These are phyloP conservation scores for Microtus richardsoni DNA, from an alignment of 2,113 vertebrate genomes.

Conservation along the genomic window DNA sequence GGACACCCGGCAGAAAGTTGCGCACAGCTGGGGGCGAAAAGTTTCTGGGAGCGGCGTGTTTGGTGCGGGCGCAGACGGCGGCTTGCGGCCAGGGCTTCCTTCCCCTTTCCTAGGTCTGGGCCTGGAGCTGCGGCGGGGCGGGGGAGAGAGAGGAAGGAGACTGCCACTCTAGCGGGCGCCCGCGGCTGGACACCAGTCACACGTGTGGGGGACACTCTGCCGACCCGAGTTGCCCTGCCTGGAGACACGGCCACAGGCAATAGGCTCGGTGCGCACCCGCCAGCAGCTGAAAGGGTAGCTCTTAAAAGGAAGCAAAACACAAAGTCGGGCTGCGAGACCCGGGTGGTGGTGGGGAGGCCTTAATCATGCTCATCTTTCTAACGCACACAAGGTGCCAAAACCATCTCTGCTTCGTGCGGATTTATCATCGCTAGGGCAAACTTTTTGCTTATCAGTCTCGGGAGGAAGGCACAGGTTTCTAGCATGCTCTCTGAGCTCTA, in stretches of 20 bases:
- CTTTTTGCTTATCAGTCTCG: constrained; percentile 62
- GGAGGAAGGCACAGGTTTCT: constrained; percentile 47
- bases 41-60: constrained; percentile 57
- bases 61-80: constrained; percentile 59
- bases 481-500: constrained; percentile 31
- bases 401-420: constrained; percentile 56
- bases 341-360: not conserved
- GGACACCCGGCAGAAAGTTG: constrained; percentile 51
- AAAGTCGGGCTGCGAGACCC: not conserved
- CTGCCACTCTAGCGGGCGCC: constrained; percentile 81
- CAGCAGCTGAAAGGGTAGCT: constrained; percentile 47
- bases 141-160: constrained; percentile 28
- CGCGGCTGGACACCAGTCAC: constrained; percentile 82
- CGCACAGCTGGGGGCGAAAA: constrained; percentile 22
- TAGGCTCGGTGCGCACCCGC: constrained; percentile 44
- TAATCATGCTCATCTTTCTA: constrained; percentile 41
- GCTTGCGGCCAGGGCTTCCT: constrained; percentile 78
- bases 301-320: constrained; percentile 42
- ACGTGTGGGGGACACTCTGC: constrained; percentile 85
- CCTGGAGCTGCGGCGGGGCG: not conserved
- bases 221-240: constrained; percentile 81
- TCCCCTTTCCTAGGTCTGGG: constrained; percentile 75
- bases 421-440: constrained; percentile 68
- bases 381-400: constrained; percentile 56
- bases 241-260: constrained; percentile 64